Conservation (phyloP, 2,888 invertebrate genomes). For the Metalampra italica region DNA sequence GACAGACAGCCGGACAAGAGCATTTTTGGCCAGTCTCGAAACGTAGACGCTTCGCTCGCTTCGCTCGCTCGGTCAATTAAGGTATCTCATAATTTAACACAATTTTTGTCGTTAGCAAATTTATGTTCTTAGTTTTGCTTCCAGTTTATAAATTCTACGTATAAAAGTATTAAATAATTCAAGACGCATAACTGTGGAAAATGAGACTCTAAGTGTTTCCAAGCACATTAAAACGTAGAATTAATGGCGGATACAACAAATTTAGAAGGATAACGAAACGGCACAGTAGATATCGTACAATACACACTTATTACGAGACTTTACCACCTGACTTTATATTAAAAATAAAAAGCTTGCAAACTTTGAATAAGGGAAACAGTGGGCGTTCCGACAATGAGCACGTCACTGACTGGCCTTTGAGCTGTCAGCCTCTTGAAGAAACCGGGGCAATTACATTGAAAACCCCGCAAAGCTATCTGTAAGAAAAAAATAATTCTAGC, state of each 20-base stretch:
- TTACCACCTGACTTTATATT: conserved; percentile 42
- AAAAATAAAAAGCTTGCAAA: conserved; percentile 55
- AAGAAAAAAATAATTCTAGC: conserved; percentile 67
- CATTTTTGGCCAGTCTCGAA: no score
- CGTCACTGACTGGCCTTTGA: conserved; percentile 73
- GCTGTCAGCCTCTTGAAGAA: conserved; percentile 73
- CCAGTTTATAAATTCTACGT: conserved; percentile 15
- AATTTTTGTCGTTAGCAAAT: conserved; percentile 26
- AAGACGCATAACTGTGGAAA: background rate
- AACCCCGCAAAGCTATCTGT: conserved; percentile 69
- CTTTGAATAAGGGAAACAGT: conserved; percentile 74
- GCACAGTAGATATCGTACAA: conserved; percentile 16
- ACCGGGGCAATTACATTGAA: conserved; percentile 78
- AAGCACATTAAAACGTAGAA: background rate
- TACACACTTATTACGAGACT: conserved; percentile 26
- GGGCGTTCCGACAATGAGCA: conserved; percentile 74
- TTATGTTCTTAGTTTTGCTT: conserved; percentile 17
- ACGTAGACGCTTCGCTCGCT: no score
- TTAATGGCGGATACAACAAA: background rate
- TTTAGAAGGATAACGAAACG: background rate
- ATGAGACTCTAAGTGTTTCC: background rate
- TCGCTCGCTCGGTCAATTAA: no score
- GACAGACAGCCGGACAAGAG: no score
- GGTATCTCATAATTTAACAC: conserved; percentile 51
- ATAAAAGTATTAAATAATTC: background rate